phyloP scores from a whole-genome alignment of 37 sponge, comb jelly and placozoan species.

The Halisarca cf. caerulea region DNA sequence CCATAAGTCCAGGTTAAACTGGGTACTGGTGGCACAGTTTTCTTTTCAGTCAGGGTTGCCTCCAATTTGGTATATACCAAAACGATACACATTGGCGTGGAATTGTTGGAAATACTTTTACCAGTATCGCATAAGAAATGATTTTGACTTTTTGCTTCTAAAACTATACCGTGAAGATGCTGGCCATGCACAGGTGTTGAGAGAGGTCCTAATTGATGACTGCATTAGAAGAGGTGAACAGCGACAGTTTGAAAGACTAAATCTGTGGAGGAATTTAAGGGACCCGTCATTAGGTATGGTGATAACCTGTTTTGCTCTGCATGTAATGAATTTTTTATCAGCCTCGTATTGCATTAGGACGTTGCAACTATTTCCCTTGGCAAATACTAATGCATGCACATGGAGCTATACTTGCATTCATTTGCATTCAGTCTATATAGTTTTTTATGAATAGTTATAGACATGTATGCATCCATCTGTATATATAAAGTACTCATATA shows the following conservation, averaged over 20 bases:
- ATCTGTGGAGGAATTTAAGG: neutral
- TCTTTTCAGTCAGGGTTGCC: slow-evolving; percentile 40
- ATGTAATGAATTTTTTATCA: too few relatives aligned
- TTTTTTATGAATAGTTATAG: too few relatives aligned
- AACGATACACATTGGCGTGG: neutral
- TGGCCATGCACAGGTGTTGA: slow-evolving; percentile 8
- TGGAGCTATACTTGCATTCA: too few relatives aligned
- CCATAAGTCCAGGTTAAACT: slow-evolving; percentile 49
- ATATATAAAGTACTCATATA: too few relatives aligned
- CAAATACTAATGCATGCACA: too few relatives aligned
- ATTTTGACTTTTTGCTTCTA: slow-evolving; percentile 3
- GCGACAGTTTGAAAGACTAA: neutral
- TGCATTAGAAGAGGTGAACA: neutral
- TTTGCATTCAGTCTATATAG: too few relatives aligned
- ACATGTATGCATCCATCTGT: too few relatives aligned
- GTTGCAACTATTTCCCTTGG: too few relatives aligned
- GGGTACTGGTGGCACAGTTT: slow-evolving; percentile 39
- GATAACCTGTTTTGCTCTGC: too few relatives aligned
- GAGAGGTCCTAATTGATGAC: slow-evolving; percentile 20
- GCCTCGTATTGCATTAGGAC: too few relatives aligned
- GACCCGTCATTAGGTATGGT: too few relatives aligned
- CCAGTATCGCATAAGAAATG: neutral
- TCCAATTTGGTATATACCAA: slow-evolving; percentile 41
- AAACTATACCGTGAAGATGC: slow-evolving; percentile 3
- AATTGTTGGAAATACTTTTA: neutral